These are phyloP conservation scores for Hippoglossus stenolepis DNA, from an alignment of 2,113 vertebrate species.

Conservation along the genomic window DNA sequence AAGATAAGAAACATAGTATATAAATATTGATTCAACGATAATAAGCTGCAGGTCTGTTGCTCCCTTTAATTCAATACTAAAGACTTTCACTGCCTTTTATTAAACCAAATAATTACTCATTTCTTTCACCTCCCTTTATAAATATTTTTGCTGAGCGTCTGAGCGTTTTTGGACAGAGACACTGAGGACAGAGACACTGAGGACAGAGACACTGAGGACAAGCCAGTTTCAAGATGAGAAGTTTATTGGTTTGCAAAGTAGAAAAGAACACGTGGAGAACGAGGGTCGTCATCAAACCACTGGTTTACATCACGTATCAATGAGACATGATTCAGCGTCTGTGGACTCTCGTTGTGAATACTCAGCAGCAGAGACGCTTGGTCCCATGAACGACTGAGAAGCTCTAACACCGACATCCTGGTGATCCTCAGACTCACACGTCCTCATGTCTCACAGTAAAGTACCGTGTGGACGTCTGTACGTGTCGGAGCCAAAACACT, in stretches of 20 bases:
- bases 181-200: no score
- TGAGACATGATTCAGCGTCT: not conserved
- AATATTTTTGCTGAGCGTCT: no score
- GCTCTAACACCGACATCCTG: conserved; percentile 16
- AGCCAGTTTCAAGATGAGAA: conserved; percentile 31
- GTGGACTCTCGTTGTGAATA: not conserved
- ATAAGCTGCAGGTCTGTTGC: no score
- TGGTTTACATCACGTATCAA: not conserved
- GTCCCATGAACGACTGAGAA: conserved; percentile 1
- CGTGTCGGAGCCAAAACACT: conserved; percentile 17
- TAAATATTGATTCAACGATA: no score
- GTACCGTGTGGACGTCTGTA: not conserved
- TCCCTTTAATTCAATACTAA: no score
- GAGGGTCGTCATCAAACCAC: conserved; percentile 23
- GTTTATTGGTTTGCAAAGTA: conserved; percentile 68
- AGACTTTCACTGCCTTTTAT: no score
- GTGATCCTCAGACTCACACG: not conserved
- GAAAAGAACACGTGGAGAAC: conserved; percentile 10
- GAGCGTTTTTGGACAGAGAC: not conserved
- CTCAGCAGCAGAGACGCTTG: not conserved
- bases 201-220: not conserved
- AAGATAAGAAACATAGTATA: no score
- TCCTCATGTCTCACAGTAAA: not conserved
- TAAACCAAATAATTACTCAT: no score
- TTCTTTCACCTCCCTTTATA: no score